Conservation (phyloP, 2,113 vertebrate species). For the Piprites chloris region DNA sequence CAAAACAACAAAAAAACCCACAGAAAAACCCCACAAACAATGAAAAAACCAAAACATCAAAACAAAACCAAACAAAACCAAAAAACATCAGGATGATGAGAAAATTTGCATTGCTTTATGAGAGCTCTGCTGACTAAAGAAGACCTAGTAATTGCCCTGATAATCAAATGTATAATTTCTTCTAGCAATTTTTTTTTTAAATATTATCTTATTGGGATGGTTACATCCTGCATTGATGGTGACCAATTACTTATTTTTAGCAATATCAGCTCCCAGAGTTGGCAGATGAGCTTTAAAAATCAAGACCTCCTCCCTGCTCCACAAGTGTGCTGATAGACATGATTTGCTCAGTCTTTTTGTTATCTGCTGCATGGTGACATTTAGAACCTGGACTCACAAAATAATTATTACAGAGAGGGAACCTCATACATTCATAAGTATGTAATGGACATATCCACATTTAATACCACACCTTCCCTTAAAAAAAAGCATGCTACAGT, state of each 20-base stretch:
- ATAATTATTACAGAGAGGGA: background rate
- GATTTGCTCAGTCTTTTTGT: background rate
- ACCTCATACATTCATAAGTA: background rate
- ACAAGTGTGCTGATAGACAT: background rate
- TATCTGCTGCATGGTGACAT: background rate
- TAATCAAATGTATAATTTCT: background rate
- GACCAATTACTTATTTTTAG: background rate
- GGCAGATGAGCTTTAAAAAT: background rate
- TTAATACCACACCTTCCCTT: background rate
- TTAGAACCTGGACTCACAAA: background rate
- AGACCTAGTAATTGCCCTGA: background rate
- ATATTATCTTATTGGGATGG: background rate
- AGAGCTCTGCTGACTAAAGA: background rate
- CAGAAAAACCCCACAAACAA: no score
- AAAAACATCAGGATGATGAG: background rate
- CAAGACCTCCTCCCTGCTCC: background rate
- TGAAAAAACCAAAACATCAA: no score
- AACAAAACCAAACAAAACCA: no score
- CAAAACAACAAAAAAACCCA: no score
- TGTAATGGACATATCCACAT: background rate
- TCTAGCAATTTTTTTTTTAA: background rate
- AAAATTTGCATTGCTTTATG: background rate
- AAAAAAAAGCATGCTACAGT: background rate
- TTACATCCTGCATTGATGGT: background rate
- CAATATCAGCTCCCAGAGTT: background rate